Percentiles rank a stretch among this genome's conserved stretches.
These are phyloP conservation scores for Threskiornis aethiopicus DNA, from an alignment of 2,797 vertebrate genomes.

Conservation along the genomic window DNA sequence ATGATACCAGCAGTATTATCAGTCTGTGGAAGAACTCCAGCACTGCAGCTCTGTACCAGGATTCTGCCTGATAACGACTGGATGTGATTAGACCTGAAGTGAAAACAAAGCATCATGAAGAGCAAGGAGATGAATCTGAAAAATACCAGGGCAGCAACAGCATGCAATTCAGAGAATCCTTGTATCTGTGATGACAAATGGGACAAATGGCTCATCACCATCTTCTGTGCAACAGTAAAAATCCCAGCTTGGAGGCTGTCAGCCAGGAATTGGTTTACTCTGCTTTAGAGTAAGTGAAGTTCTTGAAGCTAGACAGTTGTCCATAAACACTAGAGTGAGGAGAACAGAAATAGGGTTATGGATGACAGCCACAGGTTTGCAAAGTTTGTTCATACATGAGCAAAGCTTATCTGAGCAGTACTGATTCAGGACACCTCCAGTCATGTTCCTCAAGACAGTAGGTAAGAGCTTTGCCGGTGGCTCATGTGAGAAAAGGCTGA, in stretches of 20 bases:
- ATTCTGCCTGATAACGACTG: neutral
- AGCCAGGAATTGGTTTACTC: neutral
- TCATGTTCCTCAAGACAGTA: neutral
- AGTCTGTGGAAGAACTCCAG: neutral
- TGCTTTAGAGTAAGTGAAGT: neutral
- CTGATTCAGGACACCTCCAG: neutral
- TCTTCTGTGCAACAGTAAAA: neutral
- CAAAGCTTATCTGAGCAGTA: neutral
- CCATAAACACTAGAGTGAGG: neutral
- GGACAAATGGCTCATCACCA: neutral
- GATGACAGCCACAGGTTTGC: neutral
- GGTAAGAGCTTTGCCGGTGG: neutral
- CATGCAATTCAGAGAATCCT: neutral
- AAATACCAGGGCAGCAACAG: neutral
- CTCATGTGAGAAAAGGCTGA: neutral
- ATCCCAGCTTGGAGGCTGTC: neutral
- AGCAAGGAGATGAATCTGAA: neutral
- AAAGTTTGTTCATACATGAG: neutral
- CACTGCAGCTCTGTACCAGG: accelerated
- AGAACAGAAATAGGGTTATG: neutral
- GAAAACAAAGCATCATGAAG: neutral
- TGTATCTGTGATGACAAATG: neutral
- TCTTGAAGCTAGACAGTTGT: neutral
- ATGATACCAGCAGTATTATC: neutral
- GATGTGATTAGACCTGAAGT: neutral